These are phyloP conservation scores for Grantiella picta DNA, from an alignment of 2,113 vertebrate species.

Conservation along the genomic window DNA sequence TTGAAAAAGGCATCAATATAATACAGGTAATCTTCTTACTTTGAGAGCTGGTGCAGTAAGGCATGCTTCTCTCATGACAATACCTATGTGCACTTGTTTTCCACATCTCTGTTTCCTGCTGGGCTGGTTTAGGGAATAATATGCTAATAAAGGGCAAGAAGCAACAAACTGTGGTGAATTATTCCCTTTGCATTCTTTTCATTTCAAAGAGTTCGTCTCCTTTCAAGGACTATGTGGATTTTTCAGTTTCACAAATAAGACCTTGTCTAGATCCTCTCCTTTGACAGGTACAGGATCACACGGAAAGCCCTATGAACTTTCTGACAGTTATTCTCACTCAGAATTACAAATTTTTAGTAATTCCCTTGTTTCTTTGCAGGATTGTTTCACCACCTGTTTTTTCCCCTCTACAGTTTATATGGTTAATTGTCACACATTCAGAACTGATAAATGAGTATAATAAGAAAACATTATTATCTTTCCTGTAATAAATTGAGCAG, in stretches of 20 bases:
- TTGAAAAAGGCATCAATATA: background rate
- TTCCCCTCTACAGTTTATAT: background rate
- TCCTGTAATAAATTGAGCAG: background rate
- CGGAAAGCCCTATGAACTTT: fast-evolving
- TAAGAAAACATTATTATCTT: background rate
- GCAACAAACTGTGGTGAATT: background rate
- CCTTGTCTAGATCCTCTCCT: background rate
- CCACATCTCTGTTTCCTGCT: background rate
- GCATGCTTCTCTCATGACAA: background rate
- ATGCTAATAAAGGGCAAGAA: background rate
- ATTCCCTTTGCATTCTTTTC: background rate
- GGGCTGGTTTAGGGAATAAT: background rate
- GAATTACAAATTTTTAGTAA: background rate
- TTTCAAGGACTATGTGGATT: background rate
- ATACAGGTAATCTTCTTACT: background rate
- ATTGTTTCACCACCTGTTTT: background rate
- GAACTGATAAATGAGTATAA: background rate
- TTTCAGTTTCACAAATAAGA: background rate
- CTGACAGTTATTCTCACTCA: background rate
- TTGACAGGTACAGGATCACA: background rate
- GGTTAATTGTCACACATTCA: background rate
- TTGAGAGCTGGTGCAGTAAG: background rate
- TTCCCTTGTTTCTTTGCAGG: background rate
- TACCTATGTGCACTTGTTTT: background rate
- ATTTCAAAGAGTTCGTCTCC: background rate